These are phyloP conservation scores for Poeciliopsis paucimaculata DNA, from an alignment of 2,797 vertebrate species.

Conservation along the genomic window DNA sequence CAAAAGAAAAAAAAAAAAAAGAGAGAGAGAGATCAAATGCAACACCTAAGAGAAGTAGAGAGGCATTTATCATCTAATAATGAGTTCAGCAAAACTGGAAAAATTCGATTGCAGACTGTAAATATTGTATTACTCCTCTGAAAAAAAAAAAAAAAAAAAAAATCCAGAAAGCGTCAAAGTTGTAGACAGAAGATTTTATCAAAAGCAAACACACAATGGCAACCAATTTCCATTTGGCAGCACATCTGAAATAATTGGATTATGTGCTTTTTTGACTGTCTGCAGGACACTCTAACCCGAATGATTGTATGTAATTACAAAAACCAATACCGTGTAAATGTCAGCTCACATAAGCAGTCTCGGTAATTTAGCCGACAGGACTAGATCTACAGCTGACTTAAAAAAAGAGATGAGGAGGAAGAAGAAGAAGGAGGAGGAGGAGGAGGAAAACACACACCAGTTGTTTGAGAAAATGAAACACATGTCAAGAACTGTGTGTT, in stretches of 20 bases:
- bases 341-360: constrained; percentile 17
- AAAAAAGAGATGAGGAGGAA: constrained; percentile 9
- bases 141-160: constrained; percentile 2
- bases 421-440: too few species aligned
- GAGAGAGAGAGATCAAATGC: background rate
- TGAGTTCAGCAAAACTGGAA: constrained; percentile 14
- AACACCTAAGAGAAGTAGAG: background rate
- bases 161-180: constrained; percentile 11
- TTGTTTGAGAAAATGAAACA: constrained; percentile 52
- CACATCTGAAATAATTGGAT: constrained; percentile 33
- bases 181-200: constrained; percentile 45
- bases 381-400: constrained; percentile 19
- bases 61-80: constrained; percentile 4
- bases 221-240: constrained; percentile 20
- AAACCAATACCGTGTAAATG: constrained; percentile 29
- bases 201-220: constrained; percentile 18
- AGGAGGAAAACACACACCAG: background rate
- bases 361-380: constrained; percentile 13
- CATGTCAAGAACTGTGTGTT: constrained; percentile 34
- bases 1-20: background rate
- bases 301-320: constrained; percentile 19
- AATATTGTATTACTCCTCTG: constrained; percentile 4
- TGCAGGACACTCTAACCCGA: constrained; percentile 15
- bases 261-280: constrained; percentile 27
- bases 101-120: constrained; percentile 21